A percentile compares a stretch with the other conserved stretches of the same genome.
These are phyloP conservation scores for Apodemus speciosus DNA, from an alignment of 2,113 vertebrate genomes.

Conservation along the genomic window DNA sequence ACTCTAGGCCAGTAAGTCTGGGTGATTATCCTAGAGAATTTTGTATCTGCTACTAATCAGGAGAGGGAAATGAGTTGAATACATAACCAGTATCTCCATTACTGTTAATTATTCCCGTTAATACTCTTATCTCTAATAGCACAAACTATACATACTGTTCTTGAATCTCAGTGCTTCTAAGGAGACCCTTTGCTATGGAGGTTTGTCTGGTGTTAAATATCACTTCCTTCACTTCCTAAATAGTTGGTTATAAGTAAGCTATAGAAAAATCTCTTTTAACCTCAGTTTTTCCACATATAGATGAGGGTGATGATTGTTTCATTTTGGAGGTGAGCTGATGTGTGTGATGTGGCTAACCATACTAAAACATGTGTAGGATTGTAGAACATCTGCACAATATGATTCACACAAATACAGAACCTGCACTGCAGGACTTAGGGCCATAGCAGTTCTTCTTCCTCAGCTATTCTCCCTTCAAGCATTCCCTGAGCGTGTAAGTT, in stretches of 20 bases:
- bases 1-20: neutral
- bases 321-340: neutral
- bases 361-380: neutral
- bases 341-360: neutral
- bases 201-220: neutral
- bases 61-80: neutral
- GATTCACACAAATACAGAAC: neutral
- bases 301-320: neutral
- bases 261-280: neutral
- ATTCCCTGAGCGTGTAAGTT: neutral
- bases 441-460: too few species aligned
- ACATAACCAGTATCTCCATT: rapidly evolving
- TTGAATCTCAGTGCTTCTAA: neutral
- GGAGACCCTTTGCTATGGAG: neutral
- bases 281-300: neutral
- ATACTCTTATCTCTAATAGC: neutral
- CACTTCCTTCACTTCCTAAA: neutral
- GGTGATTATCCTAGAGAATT: too few species aligned
- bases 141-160: too few species aligned
- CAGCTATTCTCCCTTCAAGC: neutral
- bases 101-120: neutral
- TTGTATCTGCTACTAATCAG: neutral
- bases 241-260: neutral
- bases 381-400: neutral
- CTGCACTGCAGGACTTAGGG: neutral